Base-by-base conservation (phyloP, 2,113 vertebrate genomes). In the Mesitornis unicolor region DNA sequence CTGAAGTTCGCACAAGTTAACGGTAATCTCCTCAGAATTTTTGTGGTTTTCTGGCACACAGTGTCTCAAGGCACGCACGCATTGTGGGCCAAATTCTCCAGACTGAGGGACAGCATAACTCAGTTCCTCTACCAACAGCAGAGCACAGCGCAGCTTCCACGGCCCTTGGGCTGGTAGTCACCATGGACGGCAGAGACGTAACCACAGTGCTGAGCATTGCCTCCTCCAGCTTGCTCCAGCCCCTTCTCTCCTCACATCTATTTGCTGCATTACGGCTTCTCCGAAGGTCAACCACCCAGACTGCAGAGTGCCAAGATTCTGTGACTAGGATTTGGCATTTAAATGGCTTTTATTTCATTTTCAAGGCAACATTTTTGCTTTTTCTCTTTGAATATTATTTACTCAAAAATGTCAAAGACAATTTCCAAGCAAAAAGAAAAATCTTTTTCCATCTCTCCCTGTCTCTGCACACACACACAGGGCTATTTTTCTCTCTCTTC, bases 281-380 rank as follows among this genome's bases (percentile, higher is more conserved):
- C n/a, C 42, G 68, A 42, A 75, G 90, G 87, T 87, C 81, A 92
- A 69, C 83, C 35, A 31, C 48, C 14, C 86, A 51, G 47, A 33
- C 38, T 75, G 16, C 4, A 1, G 29, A 84, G 40, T 69, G 47
- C 47, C 26, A 33, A 31, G 48, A 12, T 18, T 87, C 26, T 65
- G 28, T 57, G 22, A 54, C 38, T 59, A 70, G 42, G 8, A 65
- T 64, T 89, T 84, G 81, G 35, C 82, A 81, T 84, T 95, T 88
- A 50, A 88, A 65, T 80, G 11, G 59, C 29, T 83, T 85, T 87
- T 82, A 70, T 76, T 90, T 91, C 50, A 89, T 93, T 86, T 87
- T 57, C 45, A 71, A 85, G 81, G 43, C 31, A 90, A 70, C 13
- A 19, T 38, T 77, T 89, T 73, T 85, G 9, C 26, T 74, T 85